These are phyloP conservation scores for Montipora cactus DNA, from an alignment of 64 coral and sea anemone species.

Conservation along the genomic window DNA sequence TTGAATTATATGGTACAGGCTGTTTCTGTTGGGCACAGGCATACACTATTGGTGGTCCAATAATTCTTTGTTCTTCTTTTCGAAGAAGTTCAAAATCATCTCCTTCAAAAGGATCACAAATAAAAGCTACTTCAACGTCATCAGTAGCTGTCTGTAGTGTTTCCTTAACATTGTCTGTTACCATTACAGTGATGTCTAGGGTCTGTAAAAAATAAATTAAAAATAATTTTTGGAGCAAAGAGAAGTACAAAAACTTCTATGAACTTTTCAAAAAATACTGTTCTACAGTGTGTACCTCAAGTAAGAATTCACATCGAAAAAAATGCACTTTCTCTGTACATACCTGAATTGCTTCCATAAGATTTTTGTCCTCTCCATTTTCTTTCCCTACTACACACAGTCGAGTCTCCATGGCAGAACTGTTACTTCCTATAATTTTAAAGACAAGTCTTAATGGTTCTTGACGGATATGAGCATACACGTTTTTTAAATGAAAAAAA, in stretches of 20 bases:
- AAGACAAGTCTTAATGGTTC: too few species aligned
- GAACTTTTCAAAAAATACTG: not conserved
- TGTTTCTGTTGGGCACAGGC: constrained; percentile 75
- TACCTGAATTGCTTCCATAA: constrained; percentile 86
- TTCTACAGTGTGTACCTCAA: too few species aligned
- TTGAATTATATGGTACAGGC: constrained; percentile 86
- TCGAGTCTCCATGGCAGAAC: constrained; percentile 75
- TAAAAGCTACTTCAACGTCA: constrained; percentile 86
- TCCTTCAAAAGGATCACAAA: constrained; percentile 99
- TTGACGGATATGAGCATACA: too few species aligned
- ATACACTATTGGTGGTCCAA: constrained; percentile 89
- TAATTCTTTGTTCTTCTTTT: constrained; percentile 92
- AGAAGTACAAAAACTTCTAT: not conserved
- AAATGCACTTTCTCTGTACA: not conserved
- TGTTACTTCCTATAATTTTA: constrained; percentile 9
- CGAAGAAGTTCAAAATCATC: constrained; percentile 86
- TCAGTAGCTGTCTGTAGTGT: constrained; percentile 57
- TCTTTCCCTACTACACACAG: constrained; percentile 97
- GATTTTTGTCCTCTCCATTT: constrained; percentile 85
- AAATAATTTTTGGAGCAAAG: not conserved
- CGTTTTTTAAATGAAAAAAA: too few species aligned
- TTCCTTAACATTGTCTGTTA: constrained; percentile 80
- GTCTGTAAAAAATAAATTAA: constrained; percentile 37
- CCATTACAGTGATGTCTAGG: constrained; percentile 67
- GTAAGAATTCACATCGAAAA: too few species aligned